Base-by-base conservation (phyloP, 2,888 invertebrate genomes). In the Myopa tessellatipennis region DNA sequence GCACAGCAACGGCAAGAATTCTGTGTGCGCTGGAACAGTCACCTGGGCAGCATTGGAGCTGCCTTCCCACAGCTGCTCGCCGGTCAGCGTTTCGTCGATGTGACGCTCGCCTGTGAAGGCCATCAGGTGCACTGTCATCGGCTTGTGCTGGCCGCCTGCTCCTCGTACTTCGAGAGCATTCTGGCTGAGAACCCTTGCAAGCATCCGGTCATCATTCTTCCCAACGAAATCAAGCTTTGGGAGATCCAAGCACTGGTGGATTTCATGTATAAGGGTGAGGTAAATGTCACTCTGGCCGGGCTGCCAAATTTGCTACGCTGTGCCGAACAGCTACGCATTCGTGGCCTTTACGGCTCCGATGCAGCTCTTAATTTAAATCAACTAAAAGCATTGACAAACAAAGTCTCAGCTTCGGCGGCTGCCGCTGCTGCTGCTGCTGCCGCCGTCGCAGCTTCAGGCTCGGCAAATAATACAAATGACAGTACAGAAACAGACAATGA, bases 241-340 rank as follows among this genome's bases (percentile, higher is more conserved):
- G 95, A 96, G 85, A 94, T 96, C 89, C 95, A 96, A 85, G 95
- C 95, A 0, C 90, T 96, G 67, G 95, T 96, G 55, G 95, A 95
- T 89, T 96, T 96, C 86, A 96, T 96, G 96, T 96, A 96, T 88
- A 95, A 95, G 85, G 96, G 96, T 0, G 96, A 96, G 87, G 96
- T 96, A 52, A 95, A 95, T 85, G 95, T 96, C 0, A 94, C 95
- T 4, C 95, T 96, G 84, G 95, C 95, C 77, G 95, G 95, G 79
- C 89, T 96, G 73, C 94, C 95, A 52, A 94, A 94, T 82, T 88
- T 96, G n/a, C 90, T 96, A 12, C 94, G 94, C 85, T 95, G 95
- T 0, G 96, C 96, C 0, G 95, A 96, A 85, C 94, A 95, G 18
- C 87, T 96, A 83, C 95, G 96, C 86, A 95, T 96, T 79, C 92